Evolutionary conservation across 2,797 vertebrate species (phyloP).

Genomic region (Pipistrellus pygmaeus): DNA sequence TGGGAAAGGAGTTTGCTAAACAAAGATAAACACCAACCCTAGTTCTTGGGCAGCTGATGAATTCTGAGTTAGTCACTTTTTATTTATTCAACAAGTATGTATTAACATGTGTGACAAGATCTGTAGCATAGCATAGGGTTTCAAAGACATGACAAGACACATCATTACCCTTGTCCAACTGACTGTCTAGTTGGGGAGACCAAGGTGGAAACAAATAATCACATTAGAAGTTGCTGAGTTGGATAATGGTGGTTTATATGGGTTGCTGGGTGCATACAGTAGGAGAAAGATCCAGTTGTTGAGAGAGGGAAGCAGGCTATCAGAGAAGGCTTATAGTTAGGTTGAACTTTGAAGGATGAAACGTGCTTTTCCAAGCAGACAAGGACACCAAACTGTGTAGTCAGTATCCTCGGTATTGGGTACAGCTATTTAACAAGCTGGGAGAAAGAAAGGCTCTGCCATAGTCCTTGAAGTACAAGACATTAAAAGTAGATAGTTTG

Average conservation of each 20-base stretch:
- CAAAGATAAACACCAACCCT: constrained; percentile 62
- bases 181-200: neutral
- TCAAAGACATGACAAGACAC: neutral
- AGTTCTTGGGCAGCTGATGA: constrained; percentile 53
- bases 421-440: neutral
- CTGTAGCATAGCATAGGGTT: constrained; percentile 14
- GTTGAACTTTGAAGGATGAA: constrained; percentile 35
- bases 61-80: constrained; percentile 55
- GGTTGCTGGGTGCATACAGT: neutral
- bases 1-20: constrained; percentile 49
- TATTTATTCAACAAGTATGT: constrained; percentile 45
- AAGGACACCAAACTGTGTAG: neutral
- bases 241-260: neutral
- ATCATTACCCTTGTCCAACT: neutral
- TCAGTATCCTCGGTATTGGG: neutral
- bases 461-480: neutral
- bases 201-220: constrained; percentile 24
- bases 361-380: constrained; percentile 1
- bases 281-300: neutral
- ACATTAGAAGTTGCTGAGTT: constrained; percentile 13
- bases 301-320: neutral
- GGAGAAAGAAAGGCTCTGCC: neutral
- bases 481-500: neutral
- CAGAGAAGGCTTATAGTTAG: neutral
- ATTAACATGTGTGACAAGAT: constrained; percentile 42